Base-by-base conservation (phyloP, 2,797 vertebrate species). In the Trachurus trachurus region DNA sequence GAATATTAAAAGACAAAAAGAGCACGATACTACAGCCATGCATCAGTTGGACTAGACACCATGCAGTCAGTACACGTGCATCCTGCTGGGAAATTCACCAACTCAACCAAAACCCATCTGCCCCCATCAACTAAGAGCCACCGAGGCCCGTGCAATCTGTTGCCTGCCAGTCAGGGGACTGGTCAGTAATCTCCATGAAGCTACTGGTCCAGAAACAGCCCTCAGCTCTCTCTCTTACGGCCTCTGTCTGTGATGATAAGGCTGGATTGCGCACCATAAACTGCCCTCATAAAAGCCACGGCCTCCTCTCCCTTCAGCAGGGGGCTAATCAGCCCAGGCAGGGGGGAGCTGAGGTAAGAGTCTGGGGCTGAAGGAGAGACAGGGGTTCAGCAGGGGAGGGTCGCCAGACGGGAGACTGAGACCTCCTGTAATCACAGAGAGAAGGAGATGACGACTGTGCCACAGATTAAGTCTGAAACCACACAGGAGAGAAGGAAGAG, bases 321-420 rank as follows among this genome's bases (percentile, higher is more conserved):
- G 79, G 76, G 80, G 71, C 76, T 88, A 89, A 87, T 86, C 86
- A 83, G 76, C 61, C 79, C 17, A 9, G 21, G 61, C 52, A 37
- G 83, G 83, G 68, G 73, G 75, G 74, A 83, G 74, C 66, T 73
- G 82, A 88, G 72, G 88, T 87, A 88, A 83, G 71, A 76, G 74
- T 88, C 82, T 87, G 67, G 58, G 54, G 44, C 58, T 59, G 83
- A 45, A 56, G 59, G 81, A 72, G 71, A 80, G 77, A 73, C 34
- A 9, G 50, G 74, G 80, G 75, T 71, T 5, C 12, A 37, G 73
- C 61, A 52, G 64, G 69, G 57, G 52, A 10, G 4, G 42, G 71
- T 66, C 77, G 85, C 80, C 89, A 91, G 84, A 85, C 75, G 62
- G 76, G 74, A 87, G 86, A 78, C 69, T 67, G 65, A 72, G 79